Base-by-base conservation (phyloP, 2,888 invertebrate species). In the Caenorhabditis plicata region DNA sequence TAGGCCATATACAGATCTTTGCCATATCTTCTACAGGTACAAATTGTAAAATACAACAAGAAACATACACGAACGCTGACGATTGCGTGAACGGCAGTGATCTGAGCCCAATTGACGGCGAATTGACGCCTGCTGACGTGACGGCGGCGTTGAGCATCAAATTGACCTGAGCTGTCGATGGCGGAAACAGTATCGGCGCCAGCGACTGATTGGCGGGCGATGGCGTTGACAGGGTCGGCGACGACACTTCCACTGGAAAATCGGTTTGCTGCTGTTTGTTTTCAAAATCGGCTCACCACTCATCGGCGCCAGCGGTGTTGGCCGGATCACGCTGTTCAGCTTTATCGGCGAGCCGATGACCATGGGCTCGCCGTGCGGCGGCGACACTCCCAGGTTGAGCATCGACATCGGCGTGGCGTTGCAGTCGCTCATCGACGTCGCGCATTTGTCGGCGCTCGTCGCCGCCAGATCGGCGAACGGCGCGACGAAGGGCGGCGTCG, bases 241-340 rank as follows among this genome's bases (percentile, higher is more conserved):
- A 61, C 23, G 55, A 51, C 9, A 55, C 50, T 38, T 61, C 61
- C 11, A 61, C 61, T 60, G 39, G 20, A 53, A 60, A 17, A 22
- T 35, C 27, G n/a, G n/a, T n/a, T n/a, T n/a, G n/a, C n/a, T n/a
- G n/a, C n/a, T n/a, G n/a, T n/a, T n/a, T n/a, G n/a, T n/a, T n/a
- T n/a, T n/a, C n/a, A n/a, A n/a, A n/a, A n/a, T 20, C n/a, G 13
- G 40, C 48, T 43, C 29, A 67, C 67, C 62, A 20, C 56, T 51
- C 29, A 72, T 61, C 13, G 64, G 69, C 20, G 71, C 50, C 42
- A 70, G 45, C 3, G 67, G 64, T n/a, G 71, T 66, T 26, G 71
- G 67, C 43, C 67, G 57, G 35, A 71, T 68, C 29, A 71, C 65
- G 11, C 68, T 60, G 22, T 39, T 39, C 8, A 33, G 5, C 17